Conservation (phyloP, 2,888 invertebrate species). For the Philonicus albiceps region DNA sequence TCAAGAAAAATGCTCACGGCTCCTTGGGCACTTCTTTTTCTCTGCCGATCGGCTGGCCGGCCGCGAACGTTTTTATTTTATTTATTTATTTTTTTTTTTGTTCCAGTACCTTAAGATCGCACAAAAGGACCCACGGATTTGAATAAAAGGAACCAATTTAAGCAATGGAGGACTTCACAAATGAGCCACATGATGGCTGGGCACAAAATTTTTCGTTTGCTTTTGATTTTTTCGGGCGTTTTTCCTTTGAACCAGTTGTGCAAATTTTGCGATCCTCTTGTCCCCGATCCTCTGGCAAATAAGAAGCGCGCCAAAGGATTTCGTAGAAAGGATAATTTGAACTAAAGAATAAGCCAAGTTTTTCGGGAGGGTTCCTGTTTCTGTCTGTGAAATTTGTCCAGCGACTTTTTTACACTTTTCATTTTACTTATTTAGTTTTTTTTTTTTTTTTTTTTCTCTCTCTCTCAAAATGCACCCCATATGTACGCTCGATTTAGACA, state of each 20-base stretch:
- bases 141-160: constrained; percentile 35
- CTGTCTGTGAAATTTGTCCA: background rate
- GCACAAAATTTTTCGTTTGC: background rate
- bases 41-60: background rate
- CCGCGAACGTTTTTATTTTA: background rate
- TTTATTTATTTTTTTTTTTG: background rate
- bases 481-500: constrained; percentile 28
- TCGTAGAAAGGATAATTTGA: background rate
- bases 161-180: constrained; percentile 18
- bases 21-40: background rate
- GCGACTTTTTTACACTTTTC: background rate
- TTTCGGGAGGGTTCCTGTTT: background rate
- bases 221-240: constrained; percentile 16
- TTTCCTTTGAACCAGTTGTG: constrained; percentile 26
- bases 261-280: constrained; percentile 6
- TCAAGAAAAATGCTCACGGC: constrained; percentile 1
- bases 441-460: background rate
- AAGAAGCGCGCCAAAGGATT: background rate
- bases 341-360: background rate
- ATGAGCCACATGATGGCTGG: constrained; percentile 31
- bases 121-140: constrained; percentile 30
- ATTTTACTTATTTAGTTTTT: background rate
- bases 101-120: background rate
- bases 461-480: background rate
- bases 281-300: background rate